phyloP scores from a whole-genome alignment of 1,140 invertebrate genomes.

The Tetramorium parvispinum region DNA sequence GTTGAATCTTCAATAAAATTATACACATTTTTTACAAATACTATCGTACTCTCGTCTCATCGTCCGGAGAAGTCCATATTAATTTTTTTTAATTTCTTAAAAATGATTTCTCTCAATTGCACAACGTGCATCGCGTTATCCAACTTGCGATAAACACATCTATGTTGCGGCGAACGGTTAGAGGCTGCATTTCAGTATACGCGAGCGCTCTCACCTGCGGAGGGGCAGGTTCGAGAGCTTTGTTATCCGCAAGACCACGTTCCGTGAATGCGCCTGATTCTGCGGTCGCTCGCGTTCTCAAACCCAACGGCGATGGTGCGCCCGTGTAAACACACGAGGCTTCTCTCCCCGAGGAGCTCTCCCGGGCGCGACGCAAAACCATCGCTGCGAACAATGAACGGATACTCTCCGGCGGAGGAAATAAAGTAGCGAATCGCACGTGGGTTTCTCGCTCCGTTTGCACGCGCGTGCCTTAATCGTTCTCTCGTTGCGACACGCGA shows the following conservation, averaged over 20 bases:
- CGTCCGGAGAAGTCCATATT: not conserved
- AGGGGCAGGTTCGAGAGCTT: conserved; percentile 5
- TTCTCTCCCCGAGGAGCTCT: not conserved
- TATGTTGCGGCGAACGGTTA: conserved; percentile 51
- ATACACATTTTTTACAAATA: not conserved
- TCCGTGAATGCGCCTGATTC: not conserved
- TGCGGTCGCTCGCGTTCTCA: not conserved
- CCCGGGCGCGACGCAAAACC: not conserved
- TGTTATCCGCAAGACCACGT: conserved; percentile 41
- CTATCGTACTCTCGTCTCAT: not conserved
- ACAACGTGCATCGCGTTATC: conserved; percentile 48
- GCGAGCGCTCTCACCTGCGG: conserved; percentile 33
- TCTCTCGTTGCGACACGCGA: conserved; percentile 32
- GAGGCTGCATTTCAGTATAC: conserved; percentile 37
- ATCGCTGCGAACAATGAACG: conserved; percentile 35
- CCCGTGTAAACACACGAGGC: not conserved
- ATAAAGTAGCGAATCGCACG: conserved; percentile 23
- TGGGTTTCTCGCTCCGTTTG: conserved; percentile 20
- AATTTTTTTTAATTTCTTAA: too few relatives aligned
- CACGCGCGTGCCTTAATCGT: conserved; percentile 40
- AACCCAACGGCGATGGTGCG: not conserved
- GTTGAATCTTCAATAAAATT: not conserved
- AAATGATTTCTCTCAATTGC: not conserved
- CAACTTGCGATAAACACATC: conserved; percentile 47
- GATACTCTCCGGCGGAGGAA: conserved; percentile 22